Evolutionary conservation across 2,797 vertebrate species (phyloP).

Genomic region (Neopelma chrysocephalum): DNA sequence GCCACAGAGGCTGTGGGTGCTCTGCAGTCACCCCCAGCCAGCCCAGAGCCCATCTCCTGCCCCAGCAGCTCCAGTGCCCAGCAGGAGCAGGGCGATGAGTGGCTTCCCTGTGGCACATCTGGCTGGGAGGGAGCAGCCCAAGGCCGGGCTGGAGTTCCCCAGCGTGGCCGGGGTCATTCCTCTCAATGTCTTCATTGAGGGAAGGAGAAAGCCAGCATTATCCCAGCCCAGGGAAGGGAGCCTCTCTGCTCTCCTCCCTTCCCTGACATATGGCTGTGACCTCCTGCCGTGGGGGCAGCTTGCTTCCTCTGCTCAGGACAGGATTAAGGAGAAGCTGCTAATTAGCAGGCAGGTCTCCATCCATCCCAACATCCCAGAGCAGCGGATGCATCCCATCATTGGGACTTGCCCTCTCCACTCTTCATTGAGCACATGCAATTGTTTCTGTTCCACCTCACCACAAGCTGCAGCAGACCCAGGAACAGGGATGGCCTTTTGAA

Average conservation of each 20-base stretch:
- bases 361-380: not conserved
- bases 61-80: fast-evolving
- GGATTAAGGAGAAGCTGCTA: not conserved
- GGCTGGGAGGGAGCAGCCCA: not conserved
- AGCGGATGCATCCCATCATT: not conserved
- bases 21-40: not conserved
- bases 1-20: not conserved
- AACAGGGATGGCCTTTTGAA: not conserved
- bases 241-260: not conserved
- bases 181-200: not conserved
- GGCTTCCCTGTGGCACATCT: not conserved
- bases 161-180: fast-evolving
- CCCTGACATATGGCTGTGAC: fast-evolving
- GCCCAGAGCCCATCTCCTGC: not conserved
- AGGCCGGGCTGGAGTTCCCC: not conserved
- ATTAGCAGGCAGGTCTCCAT: not conserved
- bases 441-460: not conserved
- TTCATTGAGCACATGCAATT: not conserved
- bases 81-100: not conserved
- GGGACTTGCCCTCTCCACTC: not conserved
- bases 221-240: fast-evolving
- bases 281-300: fast-evolving
- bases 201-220: conserved; percentile 25
- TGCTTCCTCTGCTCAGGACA: not conserved
- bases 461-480: not conserved